Evolutionary conservation across 2,888 invertebrate genomes (phyloP), one percentile per base, ranked within the genome.

Genomic region (Drosophila sordidapex): DNA sequence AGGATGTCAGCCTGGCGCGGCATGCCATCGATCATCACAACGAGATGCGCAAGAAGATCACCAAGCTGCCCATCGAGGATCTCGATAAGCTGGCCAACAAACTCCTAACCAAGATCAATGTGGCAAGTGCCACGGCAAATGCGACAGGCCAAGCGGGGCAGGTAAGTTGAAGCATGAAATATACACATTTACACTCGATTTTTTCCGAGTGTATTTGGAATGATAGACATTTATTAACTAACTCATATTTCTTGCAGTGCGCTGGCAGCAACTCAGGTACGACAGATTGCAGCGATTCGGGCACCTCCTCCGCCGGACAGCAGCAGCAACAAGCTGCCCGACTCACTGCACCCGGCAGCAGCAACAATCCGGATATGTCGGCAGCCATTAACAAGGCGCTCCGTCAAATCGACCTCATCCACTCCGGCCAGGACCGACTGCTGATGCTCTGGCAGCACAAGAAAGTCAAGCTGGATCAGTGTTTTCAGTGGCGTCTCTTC

Each of bases 361-460:
- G 27, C 80, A 89, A 86, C 68, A 93, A 93, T 83, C 93, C 93
- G 6, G 93, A 93, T 68, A 93, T 93, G 93, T 95, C 94, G 92
- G 95, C 93, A 84, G 94, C 94, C 57, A 93, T 96, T 40, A 95
- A 95, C 69, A 94, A 97, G 57, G 96, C 97, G 62, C 94, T 97
- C 81, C 96, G 97, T 82, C 97, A 97, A 93, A 94, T 97, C 62
- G 96, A 97, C 88, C 96, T 97, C 73, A 97, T 98, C 33, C 97
- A 98, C 82, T 96, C 97, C 7, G 97, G 97, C 0, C 97, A 98
- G 90, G 97, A 98, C 91, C 97, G 98, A 91, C 95, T 99, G 56
- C 95, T 98, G 77, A 98, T 98, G 90, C 94, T 98, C 67, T 99
- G 99, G 99, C 98, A 98, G 91, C 97, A 97, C 89, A 98, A 99